Conservation (phyloP, 2,888 invertebrate species). For the Eilema griseolum region DNA sequence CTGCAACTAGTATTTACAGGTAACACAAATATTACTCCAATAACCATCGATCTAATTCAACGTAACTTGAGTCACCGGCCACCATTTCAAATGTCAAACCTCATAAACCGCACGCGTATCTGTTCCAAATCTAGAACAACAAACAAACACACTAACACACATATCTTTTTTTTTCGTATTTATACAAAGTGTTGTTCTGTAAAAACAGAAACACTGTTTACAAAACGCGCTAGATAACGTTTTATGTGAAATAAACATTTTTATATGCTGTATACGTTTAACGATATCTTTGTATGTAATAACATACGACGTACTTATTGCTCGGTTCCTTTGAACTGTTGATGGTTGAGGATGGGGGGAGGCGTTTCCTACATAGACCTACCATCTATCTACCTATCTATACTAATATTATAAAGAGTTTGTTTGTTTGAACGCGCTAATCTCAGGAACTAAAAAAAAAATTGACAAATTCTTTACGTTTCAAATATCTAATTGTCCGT, state of each 20-base stretch:
- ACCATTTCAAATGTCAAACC: conserved; percentile 4
- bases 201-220: conserved; percentile 47
- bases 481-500: too few relatives aligned
- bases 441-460: too few relatives aligned
- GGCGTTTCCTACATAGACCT: too few relatives aligned
- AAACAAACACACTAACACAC: conserved; percentile 45
- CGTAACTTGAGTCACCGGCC: conserved; percentile 2
- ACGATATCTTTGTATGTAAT: not conserved
- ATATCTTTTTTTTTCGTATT: conserved; percentile 26
- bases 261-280: conserved; percentile 19
- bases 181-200: conserved; percentile 34
- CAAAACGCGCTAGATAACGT: conserved; percentile 40
- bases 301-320: not conserved
- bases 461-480: too few relatives aligned
- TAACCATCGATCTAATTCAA: not conserved
- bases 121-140: conserved; percentile 23
- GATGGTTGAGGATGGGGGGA: not conserved
- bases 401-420: too few relatives aligned
- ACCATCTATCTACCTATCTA: too few relatives aligned
- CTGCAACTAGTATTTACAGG: too few relatives aligned
- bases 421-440: too few relatives aligned
- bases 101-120: conserved; percentile 5
- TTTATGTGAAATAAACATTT: conserved; percentile 50
- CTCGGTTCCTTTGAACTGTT: not conserved
- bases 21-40: not conserved